Base-by-base conservation (phyloP, 2,888 invertebrate genomes). In the Apocheima hispidaria region DNA sequence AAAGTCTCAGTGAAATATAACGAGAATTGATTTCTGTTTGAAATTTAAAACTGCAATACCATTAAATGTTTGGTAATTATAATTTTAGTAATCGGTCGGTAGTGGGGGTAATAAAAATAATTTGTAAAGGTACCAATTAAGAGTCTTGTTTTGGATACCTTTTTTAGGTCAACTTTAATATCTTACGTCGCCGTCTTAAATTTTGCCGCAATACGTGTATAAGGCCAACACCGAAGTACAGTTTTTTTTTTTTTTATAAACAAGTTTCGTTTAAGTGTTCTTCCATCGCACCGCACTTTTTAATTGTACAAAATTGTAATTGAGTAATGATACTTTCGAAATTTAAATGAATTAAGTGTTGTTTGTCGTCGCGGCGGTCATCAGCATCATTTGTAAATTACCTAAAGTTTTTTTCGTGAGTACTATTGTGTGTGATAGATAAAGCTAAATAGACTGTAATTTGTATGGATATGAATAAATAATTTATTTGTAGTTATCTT, bases 371-470 rank as follows among this genome's bases (percentile, higher is more conserved):
- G 2, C 18, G 51, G 51, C 28, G 38, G 44, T 58, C 16, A 20
- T 36, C 40, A n/a, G 28, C 30, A 33, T 46, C 46, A 18, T 46
- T 30, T 20, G 38, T 51, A 6, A 44, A 46, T 44, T 44, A 46
- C 26, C 14, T 26, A n/a, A 33, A 7, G 6, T 4, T 14, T 30
- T 52, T 57, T 52, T 52, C 56, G 48, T 40, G 52, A 62, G 51
- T 41, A 62, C 55, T 68, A 57, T 74, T 50, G 68, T 78, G 83
- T 78, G 82, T 77, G 78, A 78, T 78, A 78, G 78, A 70, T 76
- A 75, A 73, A 68, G 72, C 77, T 78, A 77, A n/a, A 55, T 58
- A 78, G 82, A 86, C 82, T 86, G 84, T 86, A 82, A 83, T 85
- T 83, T 84, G 82, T 83, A 82, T 81, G 73, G 75, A 81, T 80